Conservation (phyloP, 2,888 invertebrate genomes). For the Abscondita cerata region DNA sequence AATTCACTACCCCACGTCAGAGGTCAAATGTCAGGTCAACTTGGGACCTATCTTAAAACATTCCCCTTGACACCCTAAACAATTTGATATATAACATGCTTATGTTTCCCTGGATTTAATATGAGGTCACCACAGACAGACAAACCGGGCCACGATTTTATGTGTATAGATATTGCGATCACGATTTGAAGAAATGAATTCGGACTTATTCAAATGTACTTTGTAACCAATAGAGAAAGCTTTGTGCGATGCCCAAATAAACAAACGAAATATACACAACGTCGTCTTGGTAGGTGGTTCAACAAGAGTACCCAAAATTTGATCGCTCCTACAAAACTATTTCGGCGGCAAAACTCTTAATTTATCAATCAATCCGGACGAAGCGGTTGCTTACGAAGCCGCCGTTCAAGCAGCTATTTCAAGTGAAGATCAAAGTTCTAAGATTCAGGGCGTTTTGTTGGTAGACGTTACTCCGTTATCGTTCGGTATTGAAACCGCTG, state of each 20-base stretch:
- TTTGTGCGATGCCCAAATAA: slow-evolving; percentile 77
- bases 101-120: too few relatives aligned
- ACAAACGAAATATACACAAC: slow-evolving; percentile 77
- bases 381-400: slow-evolving; percentile 82
- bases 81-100: too few relatives aligned
- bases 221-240: slow-evolving; percentile 81
- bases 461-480: slow-evolving; percentile 65
- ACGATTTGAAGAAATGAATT: slow-evolving; percentile 77
- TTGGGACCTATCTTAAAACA: too few relatives aligned
- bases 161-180: slow-evolving; percentile 78
- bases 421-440: slow-evolving; percentile 67
- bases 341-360: slow-evolving; percentile 77
- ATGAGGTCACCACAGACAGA: too few relatives aligned
- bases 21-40: too few relatives aligned
- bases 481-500: slow-evolving; percentile 62
- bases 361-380: slow-evolving; percentile 80
- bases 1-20: too few relatives aligned
- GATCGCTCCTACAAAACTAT: slow-evolving; percentile 75
- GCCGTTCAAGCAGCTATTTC: slow-evolving; percentile 78
- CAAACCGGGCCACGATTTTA: too few relatives aligned
- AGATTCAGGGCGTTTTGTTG: slow-evolving; percentile 66
- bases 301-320: slow-evolving; percentile 81
- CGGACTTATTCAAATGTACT: slow-evolving; percentile 75
- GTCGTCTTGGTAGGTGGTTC: slow-evolving; percentile 85
- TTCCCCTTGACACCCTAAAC: too few relatives aligned